These are phyloP conservation scores for Aleiodes leptofemur DNA, from an alignment of 2,888 invertebrate species.

Conservation along the genomic window DNA sequence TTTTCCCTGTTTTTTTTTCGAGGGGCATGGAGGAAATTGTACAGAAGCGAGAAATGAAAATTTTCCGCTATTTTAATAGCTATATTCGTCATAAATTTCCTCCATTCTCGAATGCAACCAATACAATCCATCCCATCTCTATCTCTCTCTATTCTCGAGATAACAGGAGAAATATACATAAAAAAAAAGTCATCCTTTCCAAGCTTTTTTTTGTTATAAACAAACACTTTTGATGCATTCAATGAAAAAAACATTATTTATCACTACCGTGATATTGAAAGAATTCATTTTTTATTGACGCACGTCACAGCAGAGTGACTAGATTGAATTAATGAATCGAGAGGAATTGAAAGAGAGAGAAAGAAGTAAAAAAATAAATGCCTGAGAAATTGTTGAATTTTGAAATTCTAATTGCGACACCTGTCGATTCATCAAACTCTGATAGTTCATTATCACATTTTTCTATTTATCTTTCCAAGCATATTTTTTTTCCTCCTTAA, in stretches of 20 bases:
- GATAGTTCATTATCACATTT: constrained; percentile 20
- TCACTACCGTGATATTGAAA: background rate
- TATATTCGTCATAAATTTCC: no score
- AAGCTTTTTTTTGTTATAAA: background rate
- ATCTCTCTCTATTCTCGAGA: background rate
- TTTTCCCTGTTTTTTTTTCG: no score
- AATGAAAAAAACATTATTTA: constrained; percentile 4
- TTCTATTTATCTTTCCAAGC: background rate
- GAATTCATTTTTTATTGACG: constrained; percentile 26
- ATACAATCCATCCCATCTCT: no score
- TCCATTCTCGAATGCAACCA: no score
- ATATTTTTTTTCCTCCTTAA: background rate
- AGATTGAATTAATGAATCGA: constrained; percentile 31
- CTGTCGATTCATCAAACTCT: constrained; percentile 27
- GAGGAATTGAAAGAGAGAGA: background rate
- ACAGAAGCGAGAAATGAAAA: no score
- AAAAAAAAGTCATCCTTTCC: background rate
- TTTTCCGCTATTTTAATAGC: no score
- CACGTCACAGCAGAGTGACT: constrained; percentile 20
- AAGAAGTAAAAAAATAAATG: background rate
- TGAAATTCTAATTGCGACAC: constrained; percentile 13
- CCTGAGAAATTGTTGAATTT: constrained; percentile 16
- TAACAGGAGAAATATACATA: background rate
- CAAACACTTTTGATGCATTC: constrained; percentile 5
- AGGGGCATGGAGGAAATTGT: no score